Base-by-base conservation (phyloP, 2,113 vertebrate species). In the Rhegmatorhina hoffmannsi region DNA sequence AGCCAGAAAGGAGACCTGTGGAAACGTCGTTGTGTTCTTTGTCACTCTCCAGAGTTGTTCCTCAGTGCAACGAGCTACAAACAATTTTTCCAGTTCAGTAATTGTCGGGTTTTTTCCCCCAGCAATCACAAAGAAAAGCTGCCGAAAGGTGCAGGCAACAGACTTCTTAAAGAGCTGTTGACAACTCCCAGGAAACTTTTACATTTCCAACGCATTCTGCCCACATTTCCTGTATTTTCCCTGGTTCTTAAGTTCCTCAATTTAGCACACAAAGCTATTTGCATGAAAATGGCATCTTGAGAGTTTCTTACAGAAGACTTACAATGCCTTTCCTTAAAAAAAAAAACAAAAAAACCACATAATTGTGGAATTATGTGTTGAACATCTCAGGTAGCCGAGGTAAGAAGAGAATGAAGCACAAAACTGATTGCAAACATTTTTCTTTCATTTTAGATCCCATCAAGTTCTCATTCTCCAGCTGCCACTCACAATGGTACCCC, bases 341-440 rank as follows among this genome's bases (percentile, higher is more conserved):
- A 50, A 28, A 6, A 17, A 21, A 10, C 46, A 28, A 50, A 79
- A 50, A 28, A 5, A 46, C 31, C 25, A 28, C 56, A 62, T 92
- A 94, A 96, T 94, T 90, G 94, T 81, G 63, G 90, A 92, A 96
- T 94, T 90, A 40, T 56, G n/a, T 95, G 86, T 87, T 68, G 90
- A 94, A 82, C 62, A 50, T 93, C 73, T 94, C 85, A 93, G 90
- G 79, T 95, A 94, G 83, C 56, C 40, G 13, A 52, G 40, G 49
- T 90, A 90, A 91, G 40, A 90, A 60, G 56, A 90, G 94, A 94
- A 72, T 0, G 44, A 72, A 96, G 69, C 60, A 87, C 73, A 79
- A 90, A 93, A 82, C 69, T 93, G 95, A 95, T 94, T 96, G 84
- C 95, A 96, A 96, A 97, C 69, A 96, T 92, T 96, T 95, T 97